These are phyloP conservation scores for Peromyscus attwateri DNA, from an alignment of 2,797 vertebrate genomes.

Conservation along the genomic window DNA sequence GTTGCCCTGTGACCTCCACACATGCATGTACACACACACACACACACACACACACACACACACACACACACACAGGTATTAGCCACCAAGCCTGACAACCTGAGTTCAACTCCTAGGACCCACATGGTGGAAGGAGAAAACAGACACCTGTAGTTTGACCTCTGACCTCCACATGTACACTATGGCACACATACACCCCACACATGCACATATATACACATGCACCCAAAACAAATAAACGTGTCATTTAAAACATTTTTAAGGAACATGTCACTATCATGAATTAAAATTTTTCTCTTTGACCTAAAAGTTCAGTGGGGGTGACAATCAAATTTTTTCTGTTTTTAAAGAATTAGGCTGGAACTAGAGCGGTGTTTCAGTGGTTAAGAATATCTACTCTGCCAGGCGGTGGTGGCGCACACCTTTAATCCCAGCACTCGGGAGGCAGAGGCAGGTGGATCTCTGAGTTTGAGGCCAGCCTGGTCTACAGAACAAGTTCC, in stretches of 20 bases:
- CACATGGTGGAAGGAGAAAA: background rate
- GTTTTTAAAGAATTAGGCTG: background rate
- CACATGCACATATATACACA: background rate
- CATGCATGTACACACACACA: too few relatives aligned
- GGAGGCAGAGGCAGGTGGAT: background rate
- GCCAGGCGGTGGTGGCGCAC: background rate
- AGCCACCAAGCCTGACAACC: background rate
- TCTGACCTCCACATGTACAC: background rate
- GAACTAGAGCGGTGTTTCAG: background rate
- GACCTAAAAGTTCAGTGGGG: background rate
- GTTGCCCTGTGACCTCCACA: too few relatives aligned
- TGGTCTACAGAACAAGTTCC: background rate
- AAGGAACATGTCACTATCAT: background rate
- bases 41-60: background rate
- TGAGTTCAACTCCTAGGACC: background rate
- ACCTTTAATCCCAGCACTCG: background rate
- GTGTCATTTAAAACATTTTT: background rate
- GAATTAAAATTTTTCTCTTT: background rate
- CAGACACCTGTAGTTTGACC: background rate
- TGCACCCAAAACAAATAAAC: background rate
- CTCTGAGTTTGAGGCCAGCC: background rate
- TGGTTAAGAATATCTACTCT: background rate
- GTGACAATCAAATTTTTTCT: background rate
- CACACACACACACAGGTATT: background rate
- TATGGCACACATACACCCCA: background rate